Percentiles rank a stretch among this genome's conserved stretches.
Evolutionary conservation across 1,140 invertebrate species (phyloP).

Genomic region (Pseudomyrmex concolor): DNA sequence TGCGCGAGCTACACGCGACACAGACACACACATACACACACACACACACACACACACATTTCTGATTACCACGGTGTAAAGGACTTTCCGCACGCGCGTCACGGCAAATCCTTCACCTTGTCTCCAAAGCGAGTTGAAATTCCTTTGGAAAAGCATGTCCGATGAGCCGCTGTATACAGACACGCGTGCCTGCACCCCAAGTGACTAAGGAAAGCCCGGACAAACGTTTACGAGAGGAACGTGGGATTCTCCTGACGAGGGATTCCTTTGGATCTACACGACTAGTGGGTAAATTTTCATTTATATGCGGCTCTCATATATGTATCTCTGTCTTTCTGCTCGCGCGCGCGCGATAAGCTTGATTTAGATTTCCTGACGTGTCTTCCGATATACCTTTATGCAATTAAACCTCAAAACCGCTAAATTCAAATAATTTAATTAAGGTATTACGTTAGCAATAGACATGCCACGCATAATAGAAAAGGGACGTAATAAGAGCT

Average conservation of each 20-base stretch:
- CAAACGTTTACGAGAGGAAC: constrained; percentile 32
- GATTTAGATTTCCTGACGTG: not conserved
- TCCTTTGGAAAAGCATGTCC: constrained; percentile 23
- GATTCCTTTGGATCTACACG: not conserved
- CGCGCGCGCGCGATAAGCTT: not conserved
- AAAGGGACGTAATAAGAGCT: too few relatives aligned
- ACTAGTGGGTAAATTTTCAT: constrained; percentile 22
- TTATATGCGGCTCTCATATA: constrained; percentile 29
- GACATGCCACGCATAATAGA: too few relatives aligned
- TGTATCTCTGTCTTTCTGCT: not conserved
- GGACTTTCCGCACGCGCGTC: not conserved
- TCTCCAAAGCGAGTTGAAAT: constrained; percentile 23
- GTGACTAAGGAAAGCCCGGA: constrained; percentile 4
- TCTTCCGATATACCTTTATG: not conserved
- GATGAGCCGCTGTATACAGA: not conserved
- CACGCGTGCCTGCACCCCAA: not conserved
- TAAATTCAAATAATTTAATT: not conserved
- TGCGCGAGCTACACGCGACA: not conserved
- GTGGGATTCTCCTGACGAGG: not conserved
- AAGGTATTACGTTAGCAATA: not conserved
- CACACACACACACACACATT: too few relatives aligned
- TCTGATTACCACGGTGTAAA: constrained; percentile 28
- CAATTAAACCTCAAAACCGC: not conserved
- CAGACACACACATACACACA: too few relatives aligned
- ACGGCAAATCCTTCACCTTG: constrained; percentile 25